Evolutionary conservation across 2,113 vertebrate genomes (phyloP), one percentile per base, ranked within the genome.

Genomic region (Cyphomyrus plagiostoma): DNA sequence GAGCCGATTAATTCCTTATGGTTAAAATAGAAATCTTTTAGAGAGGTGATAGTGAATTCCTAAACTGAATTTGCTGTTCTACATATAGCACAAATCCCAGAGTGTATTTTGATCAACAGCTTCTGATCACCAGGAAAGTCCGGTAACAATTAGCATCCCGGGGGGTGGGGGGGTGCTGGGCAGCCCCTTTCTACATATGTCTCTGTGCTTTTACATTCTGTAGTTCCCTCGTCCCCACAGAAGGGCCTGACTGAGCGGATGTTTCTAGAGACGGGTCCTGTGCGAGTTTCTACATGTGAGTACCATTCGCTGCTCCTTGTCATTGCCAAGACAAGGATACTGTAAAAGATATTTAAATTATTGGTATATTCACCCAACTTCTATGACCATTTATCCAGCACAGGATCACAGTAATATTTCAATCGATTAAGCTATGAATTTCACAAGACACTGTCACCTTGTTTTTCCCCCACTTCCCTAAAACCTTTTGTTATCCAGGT

Each of bases 211-310:
- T 66, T 89, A 48, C 89, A 23, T 50, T 50, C 0, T 88, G 84
- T 94, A 98, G 98, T 96, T 39, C 97, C 98, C 0, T 95, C 98
- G 7, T 99, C 98, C 1, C 98, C 98, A 0, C 97, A 98, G 92
- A 95, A 97, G 89, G 96, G 94, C 85, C 95, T 98, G 13, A 96
- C 97, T 35, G 97, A 98, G 9, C 95, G 97, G 85, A 95, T 98
- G 90, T 97, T 97, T 0, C 96, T 97, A 89, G 98, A 99, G 17
- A 91, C 95, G 49, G 95, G 96, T 86, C 90, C 92, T 0, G 58
- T 94, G 13, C 95, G 97, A 89, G 92, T 97, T 85, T 98, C 97
- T 89, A 97, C 97, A 0, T 98, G 98, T 99, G 92, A 89, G 97
- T 90, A 48, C 10, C 26, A 45, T 85, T 88, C 19, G 23, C n/a